Evolutionary conservation across 53 echinoderm and acorn worm genomes (phyloP).

Genomic region (Actinopyga echinites): DNA sequence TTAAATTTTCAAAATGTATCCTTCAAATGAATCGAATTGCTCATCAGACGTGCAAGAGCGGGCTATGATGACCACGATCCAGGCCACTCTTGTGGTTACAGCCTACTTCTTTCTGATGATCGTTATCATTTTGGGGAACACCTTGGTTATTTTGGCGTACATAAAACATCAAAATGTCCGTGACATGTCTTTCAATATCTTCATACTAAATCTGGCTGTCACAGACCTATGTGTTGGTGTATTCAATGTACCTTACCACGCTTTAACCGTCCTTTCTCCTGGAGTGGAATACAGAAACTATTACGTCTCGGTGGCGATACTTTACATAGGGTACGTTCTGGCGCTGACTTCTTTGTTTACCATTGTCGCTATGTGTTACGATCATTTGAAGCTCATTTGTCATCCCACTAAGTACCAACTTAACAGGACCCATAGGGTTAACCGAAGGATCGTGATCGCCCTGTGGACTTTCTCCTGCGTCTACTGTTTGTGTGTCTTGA

Average conservation of each 20-base stretch:
- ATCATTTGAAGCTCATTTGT: background rate
- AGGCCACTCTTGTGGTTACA: background rate
- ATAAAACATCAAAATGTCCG: background rate
- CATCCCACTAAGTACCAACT: background rate
- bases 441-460: background rate
- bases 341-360: background rate
- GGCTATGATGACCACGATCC: no score
- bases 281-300: background rate
- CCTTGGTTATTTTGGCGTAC: background rate
- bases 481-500: background rate
- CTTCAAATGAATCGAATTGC: no score
- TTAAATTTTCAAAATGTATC: no score
- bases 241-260: constrained; percentile 13
- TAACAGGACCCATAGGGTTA: background rate
- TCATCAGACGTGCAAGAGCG: no score
- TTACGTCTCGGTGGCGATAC: background rate
- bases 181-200: background rate
- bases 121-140: background rate
- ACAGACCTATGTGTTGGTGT: background rate
- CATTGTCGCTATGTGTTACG: background rate
- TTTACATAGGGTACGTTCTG: background rate
- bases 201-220: background rate
- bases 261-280: background rate
- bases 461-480: background rate
- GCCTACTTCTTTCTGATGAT: background rate